Conservation (phyloP, 2,888 invertebrate genomes). For the Lycophotia porphyrea region DNA sequence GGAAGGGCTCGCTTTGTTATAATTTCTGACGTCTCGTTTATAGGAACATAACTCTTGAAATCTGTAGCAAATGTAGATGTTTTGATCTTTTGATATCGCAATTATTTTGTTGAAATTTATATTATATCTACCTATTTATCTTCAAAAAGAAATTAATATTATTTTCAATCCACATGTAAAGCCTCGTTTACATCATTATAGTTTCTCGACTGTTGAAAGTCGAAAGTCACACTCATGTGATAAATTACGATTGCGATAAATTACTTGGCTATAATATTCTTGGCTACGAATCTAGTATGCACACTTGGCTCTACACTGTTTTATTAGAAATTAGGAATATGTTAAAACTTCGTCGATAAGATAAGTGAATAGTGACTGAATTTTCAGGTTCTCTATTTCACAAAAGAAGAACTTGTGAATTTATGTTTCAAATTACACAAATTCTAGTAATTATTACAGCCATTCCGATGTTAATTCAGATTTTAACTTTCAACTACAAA, state of each 20-base stretch:
- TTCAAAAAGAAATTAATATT: constrained; percentile 3
- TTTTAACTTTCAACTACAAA: constrained; percentile 26
- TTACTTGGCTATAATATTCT: neutral
- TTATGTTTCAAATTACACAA: neutral
- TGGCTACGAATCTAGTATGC: neutral
- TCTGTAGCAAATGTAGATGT: neutral
- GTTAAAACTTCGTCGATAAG: neutral
- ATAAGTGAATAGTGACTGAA: neutral
- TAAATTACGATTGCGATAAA: neutral
- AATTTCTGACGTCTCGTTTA: constrained; percentile 9
- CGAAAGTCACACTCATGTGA: neutral
- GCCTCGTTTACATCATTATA: neutral
- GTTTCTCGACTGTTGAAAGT: neutral
- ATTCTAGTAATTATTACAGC: neutral
- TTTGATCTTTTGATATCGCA: neutral
- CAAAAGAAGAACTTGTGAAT: neutral
- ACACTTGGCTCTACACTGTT: neutral
- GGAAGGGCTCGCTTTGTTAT: constrained; percentile 10
- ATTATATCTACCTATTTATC: neutral
- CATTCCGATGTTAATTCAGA: constrained; percentile 46
- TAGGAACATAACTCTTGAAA: neutral
- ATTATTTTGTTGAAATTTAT: neutral
- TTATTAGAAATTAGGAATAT: no score
- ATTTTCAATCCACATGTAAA: neutral
- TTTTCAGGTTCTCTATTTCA: neutral